Percentiles rank a stretch among this genome's conserved stretches.
These are phyloP conservation scores for Hipposideros larvatus DNA, from an alignment of 2,797 vertebrate species.

Conservation along the genomic window DNA sequence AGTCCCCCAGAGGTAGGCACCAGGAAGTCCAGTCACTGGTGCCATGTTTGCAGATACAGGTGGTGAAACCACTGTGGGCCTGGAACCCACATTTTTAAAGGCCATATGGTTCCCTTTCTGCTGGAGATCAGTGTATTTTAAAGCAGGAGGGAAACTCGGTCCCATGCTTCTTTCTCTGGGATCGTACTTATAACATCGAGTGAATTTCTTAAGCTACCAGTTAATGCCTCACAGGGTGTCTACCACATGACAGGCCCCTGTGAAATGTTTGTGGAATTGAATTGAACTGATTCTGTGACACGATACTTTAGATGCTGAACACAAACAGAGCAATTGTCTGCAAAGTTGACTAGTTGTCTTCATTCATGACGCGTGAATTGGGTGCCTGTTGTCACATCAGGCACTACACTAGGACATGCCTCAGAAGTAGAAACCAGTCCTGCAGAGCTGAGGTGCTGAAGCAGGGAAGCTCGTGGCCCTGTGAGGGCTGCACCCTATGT, in stretches of 20 bases:
- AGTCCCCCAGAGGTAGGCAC: background rate
- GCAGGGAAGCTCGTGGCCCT: background rate
- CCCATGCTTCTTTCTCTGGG: background rate
- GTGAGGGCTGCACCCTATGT: background rate
- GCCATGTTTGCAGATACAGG: background rate
- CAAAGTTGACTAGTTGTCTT: background rate
- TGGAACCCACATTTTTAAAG: too few species aligned
- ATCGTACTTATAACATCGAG: background rate
- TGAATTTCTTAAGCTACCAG: background rate
- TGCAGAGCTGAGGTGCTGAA: rapidly evolving
- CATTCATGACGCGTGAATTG: rapidly evolving
- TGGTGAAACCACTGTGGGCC: too few species aligned
- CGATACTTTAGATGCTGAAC: background rate
- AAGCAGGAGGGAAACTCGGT: background rate
- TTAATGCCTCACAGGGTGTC: background rate
- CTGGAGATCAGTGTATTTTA: background rate
- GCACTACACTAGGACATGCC: background rate
- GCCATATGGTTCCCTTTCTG: too few species aligned
- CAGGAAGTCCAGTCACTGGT: background rate
- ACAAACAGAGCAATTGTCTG: background rate
- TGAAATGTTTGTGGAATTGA: background rate
- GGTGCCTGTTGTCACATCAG: background rate
- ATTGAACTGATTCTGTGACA: background rate
- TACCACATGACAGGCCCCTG: background rate
- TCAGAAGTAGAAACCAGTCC: background rate